Evolutionary conservation across 1,140 invertebrate species (phyloP).

Genomic region (Temnothorax curvispinosus): DNA sequence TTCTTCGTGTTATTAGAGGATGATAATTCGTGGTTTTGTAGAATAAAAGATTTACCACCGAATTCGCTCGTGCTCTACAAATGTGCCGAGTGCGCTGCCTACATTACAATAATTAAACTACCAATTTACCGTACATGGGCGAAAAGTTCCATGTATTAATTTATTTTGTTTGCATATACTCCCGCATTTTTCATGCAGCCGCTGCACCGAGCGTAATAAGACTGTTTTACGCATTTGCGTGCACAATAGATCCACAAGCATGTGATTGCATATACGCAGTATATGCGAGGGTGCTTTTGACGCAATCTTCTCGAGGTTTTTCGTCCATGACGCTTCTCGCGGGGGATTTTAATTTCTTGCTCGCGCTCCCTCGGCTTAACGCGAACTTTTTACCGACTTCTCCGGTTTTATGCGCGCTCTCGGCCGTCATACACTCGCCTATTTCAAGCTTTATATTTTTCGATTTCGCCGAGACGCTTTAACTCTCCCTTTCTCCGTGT

Average conservation of each 20-base stretch:
- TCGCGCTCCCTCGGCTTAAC: not conserved
- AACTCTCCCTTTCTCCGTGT: constrained; percentile 42
- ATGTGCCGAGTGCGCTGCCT: not conserved
- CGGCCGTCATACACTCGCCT: not conserved
- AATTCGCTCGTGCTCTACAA: not conserved
- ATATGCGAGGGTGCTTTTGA: not conserved
- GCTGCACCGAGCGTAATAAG: not conserved
- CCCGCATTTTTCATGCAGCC: not conserved
- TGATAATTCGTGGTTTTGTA: not conserved
- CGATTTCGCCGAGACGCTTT: constrained; percentile 20
- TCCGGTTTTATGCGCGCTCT: not conserved
- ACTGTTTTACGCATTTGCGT: not conserved
- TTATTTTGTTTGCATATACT: not conserved
- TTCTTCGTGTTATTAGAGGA: not conserved
- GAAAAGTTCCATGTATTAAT: constrained; percentile 2
- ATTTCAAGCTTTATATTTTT: constrained; percentile 30
- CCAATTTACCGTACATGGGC: not conserved
- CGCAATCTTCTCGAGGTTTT: not conserved
- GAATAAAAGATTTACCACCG: not conserved
- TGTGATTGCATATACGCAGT: not conserved
- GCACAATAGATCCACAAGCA: not conserved
- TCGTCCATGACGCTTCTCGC: not conserved
- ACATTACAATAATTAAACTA: constrained; percentile 11
- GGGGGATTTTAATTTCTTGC: constrained; percentile 34
- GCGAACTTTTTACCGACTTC: not conserved